A percentile compares a stretch with the other conserved stretches of the same genome.
Conservation (phyloP, 2,113 vertebrate species). For the Nothoprocta perdicaria region DNA sequence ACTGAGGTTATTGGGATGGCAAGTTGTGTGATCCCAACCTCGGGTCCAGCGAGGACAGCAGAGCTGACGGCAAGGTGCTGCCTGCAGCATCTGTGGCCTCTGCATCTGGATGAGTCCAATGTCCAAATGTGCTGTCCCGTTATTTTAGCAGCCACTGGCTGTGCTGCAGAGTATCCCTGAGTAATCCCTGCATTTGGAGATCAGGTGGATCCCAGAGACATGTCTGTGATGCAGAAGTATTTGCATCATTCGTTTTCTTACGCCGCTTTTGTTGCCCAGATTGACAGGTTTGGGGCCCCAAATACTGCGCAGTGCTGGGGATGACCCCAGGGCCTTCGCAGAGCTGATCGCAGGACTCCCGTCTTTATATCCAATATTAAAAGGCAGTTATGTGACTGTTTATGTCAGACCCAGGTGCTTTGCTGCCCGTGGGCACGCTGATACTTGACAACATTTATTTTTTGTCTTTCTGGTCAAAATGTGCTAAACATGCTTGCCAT, state of each 20-base stretch:
- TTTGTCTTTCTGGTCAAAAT: background rate
- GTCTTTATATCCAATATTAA: slow-evolving; percentile 31
- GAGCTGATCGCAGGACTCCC: background rate
- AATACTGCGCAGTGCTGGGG: background rate
- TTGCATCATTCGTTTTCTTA: background rate
- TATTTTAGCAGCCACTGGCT: background rate
- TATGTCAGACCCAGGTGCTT: slow-evolving; percentile 26
- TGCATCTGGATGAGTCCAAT: background rate
- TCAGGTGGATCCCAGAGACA: accelerated
- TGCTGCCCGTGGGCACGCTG: background rate
- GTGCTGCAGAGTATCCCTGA: background rate
- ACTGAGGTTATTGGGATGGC: background rate
- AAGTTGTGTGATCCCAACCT: background rate
- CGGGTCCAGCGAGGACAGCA: background rate
- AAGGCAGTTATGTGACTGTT: slow-evolving; percentile 42
- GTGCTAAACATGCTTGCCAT: background rate
- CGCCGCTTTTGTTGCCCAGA: background rate
- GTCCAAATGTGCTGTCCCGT: background rate
- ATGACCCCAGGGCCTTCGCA: background rate
- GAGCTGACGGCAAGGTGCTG: background rate
- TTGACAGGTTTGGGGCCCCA: accelerated
- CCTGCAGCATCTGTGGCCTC: background rate
- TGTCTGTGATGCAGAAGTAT: accelerated
- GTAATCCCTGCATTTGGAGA: accelerated
- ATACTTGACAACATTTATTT: background rate